These are phyloP conservation scores for Odiellus spinosus DNA, from an alignment of 2,888 invertebrate genomes.

Conservation along the genomic window DNA sequence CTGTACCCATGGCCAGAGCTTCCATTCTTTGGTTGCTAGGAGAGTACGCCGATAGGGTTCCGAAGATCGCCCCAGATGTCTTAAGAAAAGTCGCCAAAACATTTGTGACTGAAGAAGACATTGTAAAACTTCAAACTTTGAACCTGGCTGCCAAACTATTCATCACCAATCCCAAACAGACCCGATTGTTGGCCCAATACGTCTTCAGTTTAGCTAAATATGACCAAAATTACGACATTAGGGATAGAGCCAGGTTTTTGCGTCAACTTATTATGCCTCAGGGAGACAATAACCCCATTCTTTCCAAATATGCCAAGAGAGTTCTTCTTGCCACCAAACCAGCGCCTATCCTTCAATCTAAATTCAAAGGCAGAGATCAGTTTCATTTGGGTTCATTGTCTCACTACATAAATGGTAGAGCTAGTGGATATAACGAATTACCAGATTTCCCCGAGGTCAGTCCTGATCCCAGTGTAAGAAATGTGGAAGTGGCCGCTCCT, in stretches of 20 bases:
- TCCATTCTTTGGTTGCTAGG: slow-evolving; percentile 87
- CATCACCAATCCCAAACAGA: slow-evolving; percentile 50
- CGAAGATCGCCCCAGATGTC: slow-evolving; percentile 75
- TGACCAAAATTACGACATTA: slow-evolving; percentile 92
- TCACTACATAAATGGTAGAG: slow-evolving; percentile 73
- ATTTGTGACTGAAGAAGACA: slow-evolving; percentile 77
- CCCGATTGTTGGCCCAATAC: slow-evolving; percentile 72
- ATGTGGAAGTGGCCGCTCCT: slow-evolving; percentile 40
- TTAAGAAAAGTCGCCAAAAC: slow-evolving; percentile 73
- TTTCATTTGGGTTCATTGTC: slow-evolving; percentile 89
- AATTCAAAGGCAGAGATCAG: slow-evolving; percentile 60
- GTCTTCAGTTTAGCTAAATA: slow-evolving; percentile 85
- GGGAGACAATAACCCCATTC: slow-evolving; percentile 34
- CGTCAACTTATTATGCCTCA: slow-evolving; percentile 58
- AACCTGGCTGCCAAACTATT: slow-evolving; percentile 88
- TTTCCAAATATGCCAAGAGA: slow-evolving; percentile 53
- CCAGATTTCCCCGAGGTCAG: slow-evolving; percentile 63
- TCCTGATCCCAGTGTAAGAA: slow-evolving; percentile 58
- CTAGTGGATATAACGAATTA: slow-evolving; percentile 73
- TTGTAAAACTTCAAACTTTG: slow-evolving; percentile 86
- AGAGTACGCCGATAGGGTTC: slow-evolving; percentile 68
- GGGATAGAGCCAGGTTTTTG: slow-evolving; percentile 82
- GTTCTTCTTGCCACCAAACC: slow-evolving; percentile 87
- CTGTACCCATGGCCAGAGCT: slow-evolving; percentile 70
- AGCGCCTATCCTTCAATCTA: slow-evolving; percentile 71